Evolutionary conservation across 1,140 invertebrate species (phyloP), one percentile per base, ranked within the genome.

Genomic region (Drosophila saltans): DNA sequence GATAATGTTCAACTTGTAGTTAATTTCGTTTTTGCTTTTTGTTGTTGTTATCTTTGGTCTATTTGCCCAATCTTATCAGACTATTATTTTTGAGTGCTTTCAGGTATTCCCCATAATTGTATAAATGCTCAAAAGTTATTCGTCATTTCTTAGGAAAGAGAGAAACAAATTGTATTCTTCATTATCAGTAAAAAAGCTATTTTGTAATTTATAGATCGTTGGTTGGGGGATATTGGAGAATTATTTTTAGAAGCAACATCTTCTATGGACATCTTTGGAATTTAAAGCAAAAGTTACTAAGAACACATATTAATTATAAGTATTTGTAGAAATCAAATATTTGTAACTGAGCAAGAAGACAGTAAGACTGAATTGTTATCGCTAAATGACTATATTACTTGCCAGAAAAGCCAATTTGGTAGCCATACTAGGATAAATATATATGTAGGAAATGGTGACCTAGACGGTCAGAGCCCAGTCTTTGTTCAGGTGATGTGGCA

Each of bases 31-130:
- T 52, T 52, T 7, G 2, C 21, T 21, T 24, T 9, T 24, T 7
- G 0, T 45, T 4, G 0, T 52, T 52, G 16, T 21, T 52, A 26
- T 26, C 24, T 52, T 52, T 52, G 45, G 21, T 52, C 21, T 24
- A 10, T 26, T 52, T 5, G n/a, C 24, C 7, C 26, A 26, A 52
- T 52, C 45, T 52, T 52, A 52, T 52, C 45, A 9, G 21, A 10
- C 21, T 3, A 9, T 21, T 52, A 3, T 24, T 10, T 24, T 24
- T 5, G 9, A 52, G 45, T 26, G 21, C 45, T 52, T 52, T 52
- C 3, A 52, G 45, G 45, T 52, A 52, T 52, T 52, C 45, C 45
- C 45, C 45, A 52, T 21, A 24, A 48, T 24, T 16, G 41, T n/a
- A n/a, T 43, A 43, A 6, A 16, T 24, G 45, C 16, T 48, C 16